Conservation (phyloP, 1,140 invertebrate species). For the Coenobita brevimanus region DNA sequence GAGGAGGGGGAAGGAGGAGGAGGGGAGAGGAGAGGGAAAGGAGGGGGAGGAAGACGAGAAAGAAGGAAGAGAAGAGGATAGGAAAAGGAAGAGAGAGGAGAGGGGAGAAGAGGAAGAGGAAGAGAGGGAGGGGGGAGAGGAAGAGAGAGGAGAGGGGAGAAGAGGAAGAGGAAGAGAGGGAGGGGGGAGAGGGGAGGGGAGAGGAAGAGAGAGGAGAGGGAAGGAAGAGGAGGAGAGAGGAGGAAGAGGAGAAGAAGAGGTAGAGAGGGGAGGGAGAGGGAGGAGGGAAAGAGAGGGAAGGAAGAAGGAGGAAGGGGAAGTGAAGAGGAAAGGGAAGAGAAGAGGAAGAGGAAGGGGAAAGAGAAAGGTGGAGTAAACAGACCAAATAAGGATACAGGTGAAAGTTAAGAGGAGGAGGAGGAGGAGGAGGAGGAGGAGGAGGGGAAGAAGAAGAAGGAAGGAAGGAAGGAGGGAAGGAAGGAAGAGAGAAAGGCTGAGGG, state of each 20-base stretch:
- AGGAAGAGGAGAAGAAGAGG: neutral
- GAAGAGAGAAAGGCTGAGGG: neutral
- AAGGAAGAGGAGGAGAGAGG: neutral
- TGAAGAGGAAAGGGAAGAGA: too few species aligned
- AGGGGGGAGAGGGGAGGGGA: too few species aligned
- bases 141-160: too few species aligned
- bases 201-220: neutral
- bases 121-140: neutral
- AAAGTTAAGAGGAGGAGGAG: too few species aligned
- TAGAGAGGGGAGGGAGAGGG: neutral
- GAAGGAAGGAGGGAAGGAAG: too few species aligned
- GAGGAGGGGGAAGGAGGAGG: neutral
- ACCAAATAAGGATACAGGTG: too few species aligned
- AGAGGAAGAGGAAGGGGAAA: neutral
- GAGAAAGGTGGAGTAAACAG: neutral
- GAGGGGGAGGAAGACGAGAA: too few species aligned
- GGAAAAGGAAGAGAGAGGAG: neutral
- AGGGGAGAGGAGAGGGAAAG: neutral
- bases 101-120: neutral
- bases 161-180: too few species aligned
- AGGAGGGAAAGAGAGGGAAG: neutral
- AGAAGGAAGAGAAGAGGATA: neutral
- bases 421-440: neutral
- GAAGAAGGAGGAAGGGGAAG: too few species aligned
- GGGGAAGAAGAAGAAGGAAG: neutral